Evolutionary conservation across 2,888 invertebrate species (phyloP).

Genomic region (Automeris io): DNA sequence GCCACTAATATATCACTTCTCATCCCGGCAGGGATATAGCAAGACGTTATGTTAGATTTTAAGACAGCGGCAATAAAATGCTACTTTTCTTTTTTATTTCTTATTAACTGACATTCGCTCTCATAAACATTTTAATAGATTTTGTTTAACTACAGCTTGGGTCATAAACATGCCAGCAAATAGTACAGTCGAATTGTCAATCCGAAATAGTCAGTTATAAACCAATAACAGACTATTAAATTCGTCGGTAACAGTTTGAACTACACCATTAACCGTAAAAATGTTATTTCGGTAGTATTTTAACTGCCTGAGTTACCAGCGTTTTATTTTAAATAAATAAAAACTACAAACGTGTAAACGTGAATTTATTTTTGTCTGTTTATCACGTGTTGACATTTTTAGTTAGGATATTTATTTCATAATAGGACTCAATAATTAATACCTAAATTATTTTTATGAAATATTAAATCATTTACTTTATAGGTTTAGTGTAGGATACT

Average conservation of each 20-base stretch:
- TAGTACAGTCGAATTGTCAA: constrained; percentile 5
- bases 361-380: no score
- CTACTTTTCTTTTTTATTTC: constrained; percentile 7
- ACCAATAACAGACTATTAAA: constrained; percentile 9
- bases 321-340: no score
- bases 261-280: constrained; percentile 8
- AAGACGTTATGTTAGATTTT: no score
- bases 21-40: no score
- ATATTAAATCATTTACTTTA: no score
- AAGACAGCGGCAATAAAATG: not conserved
- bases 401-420: no score
- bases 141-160: not conserved
- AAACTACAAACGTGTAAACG: no score
- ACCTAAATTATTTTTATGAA: no score
- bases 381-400: no score
- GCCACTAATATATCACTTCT: no score
- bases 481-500: no score
- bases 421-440: no score
- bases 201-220: constrained; percentile 9
- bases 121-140: not conserved
- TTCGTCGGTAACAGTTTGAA: constrained; percentile 7
- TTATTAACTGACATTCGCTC: constrained; percentile 9
- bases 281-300: constrained; percentile 11
- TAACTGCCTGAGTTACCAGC: constrained; percentile 5
- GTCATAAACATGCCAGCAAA: constrained; percentile 5